Evolutionary conservation across 2,113 vertebrate species (phyloP).

Genomic region (human (Homo sapiens)): DNA sequence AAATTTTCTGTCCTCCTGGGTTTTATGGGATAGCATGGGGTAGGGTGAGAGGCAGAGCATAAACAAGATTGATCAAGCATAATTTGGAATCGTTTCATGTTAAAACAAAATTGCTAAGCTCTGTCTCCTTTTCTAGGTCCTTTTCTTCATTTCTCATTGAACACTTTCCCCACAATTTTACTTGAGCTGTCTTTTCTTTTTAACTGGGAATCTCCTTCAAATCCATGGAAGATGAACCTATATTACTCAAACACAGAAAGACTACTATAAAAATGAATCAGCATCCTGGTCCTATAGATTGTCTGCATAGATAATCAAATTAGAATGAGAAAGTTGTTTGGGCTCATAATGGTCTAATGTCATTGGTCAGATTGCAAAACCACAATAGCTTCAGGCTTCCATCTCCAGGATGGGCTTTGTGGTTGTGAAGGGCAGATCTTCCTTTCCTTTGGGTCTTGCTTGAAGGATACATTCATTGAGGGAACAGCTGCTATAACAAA

Average conservation of each 20-base stretch:
- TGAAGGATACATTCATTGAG: background rate
- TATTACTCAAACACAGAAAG: background rate
- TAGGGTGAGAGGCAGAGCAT: background rate
- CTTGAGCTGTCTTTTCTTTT: background rate
- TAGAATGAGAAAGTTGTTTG: background rate
- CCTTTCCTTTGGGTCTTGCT: background rate
- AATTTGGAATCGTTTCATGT: background rate
- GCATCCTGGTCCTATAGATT: background rate
- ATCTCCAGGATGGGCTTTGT: background rate
- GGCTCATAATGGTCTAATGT: background rate
- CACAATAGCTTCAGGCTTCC: background rate
- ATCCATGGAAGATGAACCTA: background rate
- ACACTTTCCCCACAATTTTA: background rate
- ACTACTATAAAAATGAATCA: background rate
- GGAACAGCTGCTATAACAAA: background rate
- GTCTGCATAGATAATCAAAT: background rate
- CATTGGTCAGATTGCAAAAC: background rate
- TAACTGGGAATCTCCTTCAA: background rate
- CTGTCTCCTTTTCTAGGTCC: background rate
- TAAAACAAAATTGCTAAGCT: background rate
- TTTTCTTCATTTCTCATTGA: slow-evolving; percentile 1
- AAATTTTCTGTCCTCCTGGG: background rate
- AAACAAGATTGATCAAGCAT: background rate
- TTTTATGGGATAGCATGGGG: background rate
- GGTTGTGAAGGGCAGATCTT: background rate